Percentiles rank a stretch among this genome's conserved stretches.
Evolutionary conservation across 2,888 invertebrate genomes (phyloP).

Genomic region (Drosophila borborema): DNA sequence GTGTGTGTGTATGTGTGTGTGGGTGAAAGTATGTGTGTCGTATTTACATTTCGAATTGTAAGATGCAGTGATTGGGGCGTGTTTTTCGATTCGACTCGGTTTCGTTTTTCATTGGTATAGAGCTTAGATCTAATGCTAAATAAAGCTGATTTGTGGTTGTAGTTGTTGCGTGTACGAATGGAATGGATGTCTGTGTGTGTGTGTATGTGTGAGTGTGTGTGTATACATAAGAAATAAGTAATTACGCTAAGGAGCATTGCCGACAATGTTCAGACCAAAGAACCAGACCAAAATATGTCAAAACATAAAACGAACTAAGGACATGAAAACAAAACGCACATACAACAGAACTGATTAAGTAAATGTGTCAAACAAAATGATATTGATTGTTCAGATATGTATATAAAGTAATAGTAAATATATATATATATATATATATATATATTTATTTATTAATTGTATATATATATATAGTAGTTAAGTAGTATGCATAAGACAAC

Average conservation of each 20-base stretch:
- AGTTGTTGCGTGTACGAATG: conserved; percentile 13
- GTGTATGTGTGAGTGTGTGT: conserved; percentile 39
- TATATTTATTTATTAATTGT: conserved; percentile 38
- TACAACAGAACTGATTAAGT: conserved; percentile 73
- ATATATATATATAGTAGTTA: conserved; percentile 41
- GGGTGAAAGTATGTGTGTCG: conserved; percentile 17
- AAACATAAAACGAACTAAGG: conserved; percentile 63
- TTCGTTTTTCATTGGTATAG: conserved; percentile 37
- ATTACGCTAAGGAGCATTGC: conserved; percentile 77
- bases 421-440: conserved; percentile 52
- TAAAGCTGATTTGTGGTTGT: conserved; percentile 60
- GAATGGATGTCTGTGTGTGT: conserved; percentile 21
- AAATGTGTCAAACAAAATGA: conserved; percentile 54
- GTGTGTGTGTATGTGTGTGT: conserved; percentile 3
- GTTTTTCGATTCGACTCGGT: conserved; percentile 35
- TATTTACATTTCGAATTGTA: conserved; percentile 57
- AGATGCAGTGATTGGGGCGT: conserved; percentile 55
- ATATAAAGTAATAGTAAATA: conserved; percentile 49
- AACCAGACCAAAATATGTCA: conserved; percentile 71
- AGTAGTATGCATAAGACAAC: conserved; percentile 78
- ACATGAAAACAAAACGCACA: conserved; percentile 72
- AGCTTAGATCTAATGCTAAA: conserved; percentile 73
- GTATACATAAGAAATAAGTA: conserved; percentile 64
- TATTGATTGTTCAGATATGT: conserved; percentile 46
- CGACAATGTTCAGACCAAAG: conserved; percentile 79